Conservation (phyloP, 2,113 vertebrate genomes). For the Herpetotheres cachinnans region DNA sequence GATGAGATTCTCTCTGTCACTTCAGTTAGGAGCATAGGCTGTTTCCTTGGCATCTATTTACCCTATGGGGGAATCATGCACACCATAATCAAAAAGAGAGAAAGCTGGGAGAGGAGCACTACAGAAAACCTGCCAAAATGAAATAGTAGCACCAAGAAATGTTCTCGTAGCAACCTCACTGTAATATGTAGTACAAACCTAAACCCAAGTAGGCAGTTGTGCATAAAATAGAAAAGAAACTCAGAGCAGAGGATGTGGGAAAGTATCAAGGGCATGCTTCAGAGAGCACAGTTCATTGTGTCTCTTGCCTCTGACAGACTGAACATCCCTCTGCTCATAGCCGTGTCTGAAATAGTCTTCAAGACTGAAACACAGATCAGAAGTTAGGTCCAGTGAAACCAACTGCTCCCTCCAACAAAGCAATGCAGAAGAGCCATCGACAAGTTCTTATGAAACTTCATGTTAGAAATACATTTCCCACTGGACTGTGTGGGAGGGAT, state of each 20-base stretch:
- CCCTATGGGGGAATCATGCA: neutral
- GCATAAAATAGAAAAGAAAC: neutral
- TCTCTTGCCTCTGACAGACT: neutral
- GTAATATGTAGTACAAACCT: neutral
- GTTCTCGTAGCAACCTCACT: neutral
- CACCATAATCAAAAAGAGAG: neutral
- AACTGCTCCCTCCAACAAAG: neutral
- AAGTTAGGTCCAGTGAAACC: neutral
- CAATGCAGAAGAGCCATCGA: neutral
- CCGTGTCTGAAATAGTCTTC: neutral
- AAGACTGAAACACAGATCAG: neutral
- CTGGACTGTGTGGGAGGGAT: neutral
- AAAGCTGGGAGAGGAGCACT: neutral
- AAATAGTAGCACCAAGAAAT: neutral
- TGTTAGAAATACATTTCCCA: neutral
- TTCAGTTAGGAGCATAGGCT: neutral
- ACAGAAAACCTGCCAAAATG: neutral
- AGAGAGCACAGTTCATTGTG: neutral
- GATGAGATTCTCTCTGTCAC: neutral
- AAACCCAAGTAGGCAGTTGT: neutral
- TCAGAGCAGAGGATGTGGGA: neutral
- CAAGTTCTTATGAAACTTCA: neutral
- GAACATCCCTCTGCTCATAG: neutral
- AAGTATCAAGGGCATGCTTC: neutral
- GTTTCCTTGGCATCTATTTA: neutral